These are phyloP conservation scores for Monodelphis domestica DNA, from an alignment of 2,797 vertebrate genomes.

Conservation along the genomic window DNA sequence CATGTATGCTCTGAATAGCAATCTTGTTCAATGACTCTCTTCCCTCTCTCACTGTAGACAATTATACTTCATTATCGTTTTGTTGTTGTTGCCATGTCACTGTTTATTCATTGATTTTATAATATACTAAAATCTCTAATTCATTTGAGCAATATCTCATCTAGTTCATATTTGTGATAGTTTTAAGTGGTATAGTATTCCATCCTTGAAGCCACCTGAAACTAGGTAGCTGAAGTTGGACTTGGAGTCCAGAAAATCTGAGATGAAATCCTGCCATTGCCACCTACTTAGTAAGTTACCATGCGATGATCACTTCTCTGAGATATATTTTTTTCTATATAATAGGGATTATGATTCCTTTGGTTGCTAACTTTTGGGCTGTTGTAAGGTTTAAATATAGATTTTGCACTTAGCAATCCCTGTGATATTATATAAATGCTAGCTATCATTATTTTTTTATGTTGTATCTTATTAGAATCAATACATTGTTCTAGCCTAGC, in stretches of 20 bases:
- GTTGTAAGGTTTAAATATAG: neutral
- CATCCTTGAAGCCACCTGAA: neutral
- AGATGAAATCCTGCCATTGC: neutral
- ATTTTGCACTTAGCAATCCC: neutral
- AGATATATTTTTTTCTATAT: neutral
- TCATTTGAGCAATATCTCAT: neutral
- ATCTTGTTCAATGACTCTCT: neutral
- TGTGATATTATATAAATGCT: neutral
- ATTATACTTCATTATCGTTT: neutral
- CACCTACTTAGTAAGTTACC: neutral
- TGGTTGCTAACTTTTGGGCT: neutral
- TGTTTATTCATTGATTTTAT: neutral
- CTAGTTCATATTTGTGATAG: neutral
- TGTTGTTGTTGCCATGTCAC: neutral
- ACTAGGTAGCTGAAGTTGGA: neutral
- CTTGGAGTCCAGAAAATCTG: neutral
- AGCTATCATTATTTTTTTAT: neutral
- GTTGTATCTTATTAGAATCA: neutral
- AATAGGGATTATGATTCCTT: neutral
- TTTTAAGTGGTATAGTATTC: neutral
- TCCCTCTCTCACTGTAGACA: fast-evolving
- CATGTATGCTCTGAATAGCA: neutral
- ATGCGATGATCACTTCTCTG: neutral
- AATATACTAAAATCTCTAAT: neutral
- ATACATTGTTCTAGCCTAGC: neutral